Evolutionary conservation across 2,888 invertebrate species (phyloP).

Genomic region (Camponotus fellah): DNA sequence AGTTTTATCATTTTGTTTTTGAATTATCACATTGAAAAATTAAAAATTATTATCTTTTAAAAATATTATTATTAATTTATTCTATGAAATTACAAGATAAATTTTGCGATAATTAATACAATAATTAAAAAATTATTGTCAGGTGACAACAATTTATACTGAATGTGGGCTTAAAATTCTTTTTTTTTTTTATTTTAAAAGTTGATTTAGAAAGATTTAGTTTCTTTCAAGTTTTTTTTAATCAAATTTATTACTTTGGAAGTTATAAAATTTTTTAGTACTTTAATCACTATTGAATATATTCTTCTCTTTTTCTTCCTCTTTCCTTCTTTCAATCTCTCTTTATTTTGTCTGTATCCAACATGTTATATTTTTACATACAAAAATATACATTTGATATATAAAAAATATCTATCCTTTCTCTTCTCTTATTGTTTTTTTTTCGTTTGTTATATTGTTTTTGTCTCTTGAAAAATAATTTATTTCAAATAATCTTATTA

Average conservation of each 20-base stretch:
- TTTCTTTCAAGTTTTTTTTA: background rate
- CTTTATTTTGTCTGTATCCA: background rate
- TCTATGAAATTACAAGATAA: background rate
- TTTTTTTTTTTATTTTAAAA: background rate
- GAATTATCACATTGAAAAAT: slow-evolving; percentile 10
- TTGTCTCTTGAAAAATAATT: background rate
- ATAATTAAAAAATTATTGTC: background rate
- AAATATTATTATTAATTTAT: slow-evolving; percentile 18
- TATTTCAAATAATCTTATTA: background rate
- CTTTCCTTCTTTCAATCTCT: background rate
- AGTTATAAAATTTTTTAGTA: background rate
- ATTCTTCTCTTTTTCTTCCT: background rate
- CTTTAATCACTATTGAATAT: background rate
- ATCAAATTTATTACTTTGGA: slow-evolving; percentile 1
- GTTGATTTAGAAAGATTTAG: slow-evolving; percentile 2
- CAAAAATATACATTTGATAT: background rate
- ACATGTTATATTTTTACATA: background rate
- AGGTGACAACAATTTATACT: background rate
- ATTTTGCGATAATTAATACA: slow-evolving; percentile 8
- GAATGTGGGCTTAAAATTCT: background rate
- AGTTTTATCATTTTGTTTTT: slow-evolving; percentile 14
- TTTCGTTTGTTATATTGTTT: background rate
- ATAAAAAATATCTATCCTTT: background rate
- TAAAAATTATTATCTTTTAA: slow-evolving; percentile 14
- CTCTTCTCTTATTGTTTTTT: background rate